These are phyloP conservation scores for Leptopilina drosophilae DNA, from an alignment of 2,888 invertebrate genomes.

Conservation along the genomic window DNA sequence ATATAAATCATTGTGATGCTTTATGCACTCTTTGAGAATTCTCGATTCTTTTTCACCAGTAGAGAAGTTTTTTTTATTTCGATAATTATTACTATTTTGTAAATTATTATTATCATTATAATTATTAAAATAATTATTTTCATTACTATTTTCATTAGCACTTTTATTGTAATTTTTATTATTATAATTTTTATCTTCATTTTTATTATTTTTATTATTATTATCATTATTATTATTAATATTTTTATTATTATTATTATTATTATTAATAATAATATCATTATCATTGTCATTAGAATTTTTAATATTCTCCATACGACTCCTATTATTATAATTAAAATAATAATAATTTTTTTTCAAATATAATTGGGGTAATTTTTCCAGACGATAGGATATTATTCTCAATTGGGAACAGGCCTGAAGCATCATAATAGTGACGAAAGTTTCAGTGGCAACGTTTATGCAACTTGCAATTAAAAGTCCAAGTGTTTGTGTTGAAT, in stretches of 20 bases:
- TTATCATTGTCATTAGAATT: neutral
- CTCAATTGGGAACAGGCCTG: neutral
- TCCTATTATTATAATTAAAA: neutral
- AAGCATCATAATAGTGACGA: neutral
- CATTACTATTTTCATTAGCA: neutral
- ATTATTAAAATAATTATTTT: neutral
- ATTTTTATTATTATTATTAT: neutral
- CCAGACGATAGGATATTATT: neutral
- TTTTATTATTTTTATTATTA: neutral
- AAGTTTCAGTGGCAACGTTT: conserved; percentile 1
- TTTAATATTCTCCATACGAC: neutral
- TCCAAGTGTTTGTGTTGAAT: neutral
- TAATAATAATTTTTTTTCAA: neutral
- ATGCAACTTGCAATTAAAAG: neutral
- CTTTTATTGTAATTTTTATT: neutral
- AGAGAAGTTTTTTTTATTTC: neutral
- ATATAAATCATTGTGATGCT: neutral
- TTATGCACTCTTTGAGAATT: neutral
- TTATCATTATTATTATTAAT: neutral
- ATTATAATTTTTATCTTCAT: neutral
- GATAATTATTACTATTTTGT: neutral
- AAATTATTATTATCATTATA: neutral
- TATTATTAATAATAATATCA: neutral
- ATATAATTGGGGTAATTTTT: neutral
- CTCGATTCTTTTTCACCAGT: neutral